Base-by-base conservation (phyloP, 1,140 invertebrate genomes). In the Nephila pilipes region DNA sequence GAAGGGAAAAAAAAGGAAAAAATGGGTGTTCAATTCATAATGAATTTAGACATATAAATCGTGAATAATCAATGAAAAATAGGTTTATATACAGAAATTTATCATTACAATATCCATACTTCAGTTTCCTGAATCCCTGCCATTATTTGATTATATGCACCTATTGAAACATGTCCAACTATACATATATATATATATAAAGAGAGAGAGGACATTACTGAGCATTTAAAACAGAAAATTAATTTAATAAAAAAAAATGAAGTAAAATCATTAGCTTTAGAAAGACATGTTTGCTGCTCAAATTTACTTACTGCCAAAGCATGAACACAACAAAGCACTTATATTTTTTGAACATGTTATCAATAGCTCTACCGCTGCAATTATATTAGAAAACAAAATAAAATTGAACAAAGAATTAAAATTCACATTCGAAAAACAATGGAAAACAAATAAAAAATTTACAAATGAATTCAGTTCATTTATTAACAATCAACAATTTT, bases 71-170 rank as follows among this genome's bases (percentile, higher is more conserved):
- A 75, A 75, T 75, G 29, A 75, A 75, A 75, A 29, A 75, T 32
- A 75, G 69, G 29, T 75, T 75, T 75, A 75, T 75, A 36, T 75
- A 75, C 69, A 75, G 18, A 75, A 75, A 36, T 75, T 20, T 75
- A 75, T 75, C 69, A 75, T 18, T 16, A 75, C 25, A 18, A 75
- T 36, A 32, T 75, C 69, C 32, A 36, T 75, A 32, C 69, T 32
- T 65, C 63, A 75, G 29, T 75, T 75, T 75, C 69, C 29, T 75
- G 25, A 32, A 75, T 75, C 69, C 69, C 69, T 75, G 69, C 69
- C 69, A 75, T 75, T 75, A 75, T 75, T 75, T 75, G 69, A 75
- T 75, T 32, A 75, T 75, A 32, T 75, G 69, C 69, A 75, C 69
- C 69, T 18, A 18, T 75, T 75, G 69, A 75, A 75, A 75, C 32